Percentiles rank a stretch among this genome's conserved stretches.
These are phyloP conservation scores for Dermatemys mawii DNA, from an alignment of 2,113 vertebrate species.

Conservation along the genomic window DNA sequence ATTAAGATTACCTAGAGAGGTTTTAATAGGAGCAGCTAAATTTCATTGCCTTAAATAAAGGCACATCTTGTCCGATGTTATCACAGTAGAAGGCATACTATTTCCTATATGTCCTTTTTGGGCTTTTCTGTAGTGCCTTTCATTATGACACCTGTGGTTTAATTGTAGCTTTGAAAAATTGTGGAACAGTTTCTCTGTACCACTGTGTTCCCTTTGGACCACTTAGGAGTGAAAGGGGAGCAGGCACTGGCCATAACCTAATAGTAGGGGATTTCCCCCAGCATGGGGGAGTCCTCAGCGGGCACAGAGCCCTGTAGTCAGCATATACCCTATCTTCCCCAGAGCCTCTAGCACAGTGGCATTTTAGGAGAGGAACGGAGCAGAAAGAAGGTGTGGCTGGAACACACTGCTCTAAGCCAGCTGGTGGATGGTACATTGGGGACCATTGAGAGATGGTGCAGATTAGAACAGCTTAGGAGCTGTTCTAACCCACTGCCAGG, in stretches of 20 bases:
- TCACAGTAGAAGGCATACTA: neutral
- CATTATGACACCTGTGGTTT: neutral
- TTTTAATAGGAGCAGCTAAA: neutral
- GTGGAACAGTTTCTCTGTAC: neutral
- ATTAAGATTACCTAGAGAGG: neutral
- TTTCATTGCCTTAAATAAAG: neutral
- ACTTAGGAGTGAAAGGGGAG: neutral
- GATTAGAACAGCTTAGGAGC: neutral
- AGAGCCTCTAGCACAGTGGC: neutral
- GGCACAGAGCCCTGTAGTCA: neutral
- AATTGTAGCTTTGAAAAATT: neutral
- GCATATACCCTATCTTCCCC: neutral
- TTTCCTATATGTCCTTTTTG: neutral
- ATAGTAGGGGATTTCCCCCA: neutral
- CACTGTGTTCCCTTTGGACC: neutral
- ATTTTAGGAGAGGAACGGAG: neutral
- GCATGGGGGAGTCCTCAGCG: neutral
- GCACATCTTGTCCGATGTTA: neutral
- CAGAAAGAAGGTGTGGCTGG: neutral
- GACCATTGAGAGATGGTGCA: neutral
- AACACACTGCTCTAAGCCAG: neutral
- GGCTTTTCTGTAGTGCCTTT: neutral
- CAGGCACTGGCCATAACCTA: neutral
- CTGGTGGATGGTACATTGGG: neutral
- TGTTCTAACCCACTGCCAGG: neutral